phyloP scores from a whole-genome alignment of 2,888 invertebrate genomes.

The Rhynchonema sp. region DNA sequence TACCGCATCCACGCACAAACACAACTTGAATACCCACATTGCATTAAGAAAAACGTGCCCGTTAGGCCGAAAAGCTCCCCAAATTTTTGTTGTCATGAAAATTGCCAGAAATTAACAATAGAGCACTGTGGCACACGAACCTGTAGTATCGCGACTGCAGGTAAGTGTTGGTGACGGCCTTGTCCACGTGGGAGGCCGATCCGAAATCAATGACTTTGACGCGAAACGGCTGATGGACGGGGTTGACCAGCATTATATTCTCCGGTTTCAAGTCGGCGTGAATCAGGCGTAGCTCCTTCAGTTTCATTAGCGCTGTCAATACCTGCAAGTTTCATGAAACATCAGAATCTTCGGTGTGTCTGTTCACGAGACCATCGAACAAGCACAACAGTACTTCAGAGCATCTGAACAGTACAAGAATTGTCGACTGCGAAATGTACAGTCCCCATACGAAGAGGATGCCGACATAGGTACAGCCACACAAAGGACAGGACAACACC shows the following conservation, averaged over 20 bases:
- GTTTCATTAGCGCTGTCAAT: constrained; percentile 52
- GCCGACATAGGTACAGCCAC: too few species aligned
- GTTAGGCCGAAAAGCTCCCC: not conserved
- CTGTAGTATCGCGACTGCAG: constrained; percentile 95
- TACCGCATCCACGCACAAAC: too few species aligned
- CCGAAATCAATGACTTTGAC: constrained; percentile 99
- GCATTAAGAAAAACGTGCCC: not conserved
- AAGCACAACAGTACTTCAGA: too few species aligned
- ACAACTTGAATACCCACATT: too few species aligned
- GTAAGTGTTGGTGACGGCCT: constrained; percentile 98
- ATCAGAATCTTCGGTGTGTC: too few species aligned
- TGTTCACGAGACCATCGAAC: too few species aligned
- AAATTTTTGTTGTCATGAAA: not conserved
- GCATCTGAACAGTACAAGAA: too few species aligned
- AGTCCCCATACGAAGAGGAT: too few species aligned
- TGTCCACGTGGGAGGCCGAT: constrained; percentile 94
- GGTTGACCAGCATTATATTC: constrained; percentile 99
- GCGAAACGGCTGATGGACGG: constrained; percentile 85
- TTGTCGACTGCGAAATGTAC: too few species aligned
- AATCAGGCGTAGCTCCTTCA: constrained; percentile 87
- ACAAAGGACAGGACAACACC: too few species aligned
- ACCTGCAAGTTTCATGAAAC: constrained; percentile 41
- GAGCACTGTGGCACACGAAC: constrained; percentile 28
- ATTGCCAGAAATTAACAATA: not conserved
- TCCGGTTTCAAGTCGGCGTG: constrained; percentile 99